Conservation (phyloP, 2,113 vertebrate genomes). For the Epinephelus lanceolatus region DNA sequence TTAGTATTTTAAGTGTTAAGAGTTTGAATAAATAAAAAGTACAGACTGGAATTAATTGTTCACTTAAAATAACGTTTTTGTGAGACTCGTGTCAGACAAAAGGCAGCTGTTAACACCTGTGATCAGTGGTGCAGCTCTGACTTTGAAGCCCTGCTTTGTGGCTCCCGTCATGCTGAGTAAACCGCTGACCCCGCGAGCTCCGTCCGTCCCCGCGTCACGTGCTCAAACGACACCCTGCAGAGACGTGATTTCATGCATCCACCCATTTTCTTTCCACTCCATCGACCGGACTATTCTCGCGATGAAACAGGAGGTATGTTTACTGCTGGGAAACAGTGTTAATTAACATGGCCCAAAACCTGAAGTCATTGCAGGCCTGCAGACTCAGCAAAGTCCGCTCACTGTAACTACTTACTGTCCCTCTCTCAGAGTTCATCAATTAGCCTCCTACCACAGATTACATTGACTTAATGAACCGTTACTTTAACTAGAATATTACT, state of each 20-base stretch:
- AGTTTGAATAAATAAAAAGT: neutral
- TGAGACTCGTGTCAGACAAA: slow-evolving; percentile 9
- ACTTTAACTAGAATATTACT: slow-evolving; percentile 78
- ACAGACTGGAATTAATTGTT: neutral
- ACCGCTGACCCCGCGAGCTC: neutral
- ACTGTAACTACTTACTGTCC: slow-evolving; percentile 26
- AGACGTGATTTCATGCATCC: slow-evolving; percentile 15
- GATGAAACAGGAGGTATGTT: neutral
- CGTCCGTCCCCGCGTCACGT: slow-evolving; percentile 6
- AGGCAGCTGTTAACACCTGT: slow-evolving; percentile 2
- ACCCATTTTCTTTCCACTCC: slow-evolving; percentile 22
- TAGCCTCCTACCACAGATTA: slow-evolving; percentile 66
- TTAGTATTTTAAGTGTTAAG: neutral
- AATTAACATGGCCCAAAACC: neutral
- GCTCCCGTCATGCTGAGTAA: slow-evolving; percentile 10
- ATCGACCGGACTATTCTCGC: slow-evolving; percentile 2
- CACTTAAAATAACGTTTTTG: neutral
- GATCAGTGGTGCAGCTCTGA: slow-evolving; percentile 43
- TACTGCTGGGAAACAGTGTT: neutral
- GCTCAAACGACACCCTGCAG: neutral
- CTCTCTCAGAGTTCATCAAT: slow-evolving; percentile 64
- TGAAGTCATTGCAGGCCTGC: neutral
- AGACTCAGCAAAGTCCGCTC: neutral
- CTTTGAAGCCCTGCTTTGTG: slow-evolving; percentile 35
- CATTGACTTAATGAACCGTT: slow-evolving; percentile 78